These are phyloP conservation scores for Rhagologus leucostigma DNA, from an alignment of 2,113 vertebrate species.

Conservation along the genomic window DNA sequence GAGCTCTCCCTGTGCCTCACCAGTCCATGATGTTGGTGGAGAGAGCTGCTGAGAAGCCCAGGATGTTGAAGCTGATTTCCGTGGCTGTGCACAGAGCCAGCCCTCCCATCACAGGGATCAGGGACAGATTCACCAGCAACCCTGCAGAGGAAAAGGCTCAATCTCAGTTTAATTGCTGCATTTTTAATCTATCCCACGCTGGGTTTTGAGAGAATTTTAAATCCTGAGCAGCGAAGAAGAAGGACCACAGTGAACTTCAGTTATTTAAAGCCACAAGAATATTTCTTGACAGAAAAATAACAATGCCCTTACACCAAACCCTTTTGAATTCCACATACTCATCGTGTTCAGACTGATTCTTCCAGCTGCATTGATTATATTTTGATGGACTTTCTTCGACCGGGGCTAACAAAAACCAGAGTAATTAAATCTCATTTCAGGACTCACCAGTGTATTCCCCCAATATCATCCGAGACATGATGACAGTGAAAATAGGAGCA, in stretches of 20 bases:
- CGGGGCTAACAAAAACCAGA: neutral
- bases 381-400: neutral
- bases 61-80: conserved; percentile 90
- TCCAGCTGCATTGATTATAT: neutral
- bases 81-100: conserved; percentile 91
- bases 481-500: conserved; percentile 94
- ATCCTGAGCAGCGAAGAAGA: neutral
- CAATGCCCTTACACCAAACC: neutral
- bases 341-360: neutral
- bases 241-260: neutral
- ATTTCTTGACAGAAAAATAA: neutral
- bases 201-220: neutral
- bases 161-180: neutral
- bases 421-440: neutral
- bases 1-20: conserved; percentile 59
- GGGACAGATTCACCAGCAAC: conserved; percentile 89
- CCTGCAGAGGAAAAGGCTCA: conserved; percentile 66
- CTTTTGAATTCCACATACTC: neutral
- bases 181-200: neutral
- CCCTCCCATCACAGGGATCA: conserved; percentile 91
- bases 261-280: neutral
- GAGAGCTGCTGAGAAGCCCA: conserved; percentile 92
- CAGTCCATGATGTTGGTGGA: conserved; percentile 99
- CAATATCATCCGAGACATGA: conserved; percentile 94
- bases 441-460: conserved; percentile 91